Evolutionary conservation across 2,113 vertebrate species (phyloP).

Genomic region (Oreochromis aureus): DNA sequence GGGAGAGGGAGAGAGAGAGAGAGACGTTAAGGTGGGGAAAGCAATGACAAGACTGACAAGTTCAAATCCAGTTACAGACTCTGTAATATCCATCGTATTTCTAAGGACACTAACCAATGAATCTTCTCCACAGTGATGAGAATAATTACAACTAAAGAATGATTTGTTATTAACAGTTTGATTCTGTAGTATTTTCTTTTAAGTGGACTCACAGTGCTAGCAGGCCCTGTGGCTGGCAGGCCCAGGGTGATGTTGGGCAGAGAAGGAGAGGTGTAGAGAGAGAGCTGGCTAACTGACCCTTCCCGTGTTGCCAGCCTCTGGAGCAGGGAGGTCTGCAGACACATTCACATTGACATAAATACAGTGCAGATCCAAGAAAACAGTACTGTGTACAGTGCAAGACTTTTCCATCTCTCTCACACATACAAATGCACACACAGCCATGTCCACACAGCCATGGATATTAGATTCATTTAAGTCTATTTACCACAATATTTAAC

Average conservation of each 20-base stretch:
- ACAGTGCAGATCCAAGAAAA: neutral
- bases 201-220: conserved; percentile 77
- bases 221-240: conserved; percentile 87
- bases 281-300: conserved; percentile 83
- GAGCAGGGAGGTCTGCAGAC: conserved; percentile 80
- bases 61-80: neutral
- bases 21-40: neutral
- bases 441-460: neutral
- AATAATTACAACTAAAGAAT: neutral
- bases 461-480: neutral
- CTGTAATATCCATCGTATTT: neutral
- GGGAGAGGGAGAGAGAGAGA: neutral
- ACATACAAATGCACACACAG: neutral
- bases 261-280: conserved; percentile 94
- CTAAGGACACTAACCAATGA: neutral
- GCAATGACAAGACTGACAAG: neutral
- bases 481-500: neutral
- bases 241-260: conserved; percentile 97
- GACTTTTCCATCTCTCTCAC: neutral
- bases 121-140: neutral
- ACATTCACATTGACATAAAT: neutral
- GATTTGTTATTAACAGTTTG: neutral
- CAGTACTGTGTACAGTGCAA: neutral
- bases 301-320: conserved; percentile 85
- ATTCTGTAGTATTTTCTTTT: neutral